Percentiles rank a stretch among this genome's conserved stretches.
Conservation (phyloP, 1,140 invertebrate genomes). For the Xylocopa sonorina region DNA sequence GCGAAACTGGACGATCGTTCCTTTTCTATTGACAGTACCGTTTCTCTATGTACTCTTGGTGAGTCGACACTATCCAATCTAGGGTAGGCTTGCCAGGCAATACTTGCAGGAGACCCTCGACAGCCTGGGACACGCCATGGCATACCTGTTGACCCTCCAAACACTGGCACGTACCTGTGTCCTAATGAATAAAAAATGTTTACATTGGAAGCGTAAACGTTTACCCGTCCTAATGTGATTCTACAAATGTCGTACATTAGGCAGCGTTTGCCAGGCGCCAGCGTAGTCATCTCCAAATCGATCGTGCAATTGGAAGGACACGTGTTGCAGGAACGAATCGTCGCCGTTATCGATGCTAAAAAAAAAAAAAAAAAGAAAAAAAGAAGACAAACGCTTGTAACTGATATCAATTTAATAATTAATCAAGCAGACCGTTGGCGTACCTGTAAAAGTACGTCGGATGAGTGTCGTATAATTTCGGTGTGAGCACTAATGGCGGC, state of each 20-base stretch:
- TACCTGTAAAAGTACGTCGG: constrained; percentile 82
- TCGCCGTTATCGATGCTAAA: constrained; percentile 70
- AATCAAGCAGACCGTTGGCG: not conserved
- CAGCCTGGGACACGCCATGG: constrained; percentile 70
- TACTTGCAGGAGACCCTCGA: constrained; percentile 76
- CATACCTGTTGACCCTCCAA: constrained; percentile 76
- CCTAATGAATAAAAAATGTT: constrained; percentile 61
- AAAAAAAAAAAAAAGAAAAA: too few species aligned
- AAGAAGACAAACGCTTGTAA: not conserved
- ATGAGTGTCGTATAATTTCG: constrained; percentile 81
- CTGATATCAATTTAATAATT: too few species aligned
- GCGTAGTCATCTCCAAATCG: constrained; percentile 76
- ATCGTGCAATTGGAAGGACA: constrained; percentile 74
- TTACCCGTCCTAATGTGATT: not conserved
- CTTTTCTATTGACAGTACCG: constrained; percentile 75
- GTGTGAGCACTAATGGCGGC: constrained; percentile 81
- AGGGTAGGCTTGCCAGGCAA: constrained; percentile 78
- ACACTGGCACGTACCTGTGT: constrained; percentile 76
- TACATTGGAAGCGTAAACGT: too few species aligned
- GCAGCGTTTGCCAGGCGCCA: constrained; percentile 73
- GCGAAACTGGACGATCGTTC: not conserved
- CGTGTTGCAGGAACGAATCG: constrained; percentile 70
- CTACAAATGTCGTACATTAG: constrained; percentile 65
- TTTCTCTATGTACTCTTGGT: constrained; percentile 84
- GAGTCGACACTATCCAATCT: constrained; percentile 84